A percentile compares a stretch with the other conserved stretches of the same genome.
Evolutionary conservation across 92 coral and sea anemone genomes (phyloP).

Genomic region (Virgularia gustaviana): DNA sequence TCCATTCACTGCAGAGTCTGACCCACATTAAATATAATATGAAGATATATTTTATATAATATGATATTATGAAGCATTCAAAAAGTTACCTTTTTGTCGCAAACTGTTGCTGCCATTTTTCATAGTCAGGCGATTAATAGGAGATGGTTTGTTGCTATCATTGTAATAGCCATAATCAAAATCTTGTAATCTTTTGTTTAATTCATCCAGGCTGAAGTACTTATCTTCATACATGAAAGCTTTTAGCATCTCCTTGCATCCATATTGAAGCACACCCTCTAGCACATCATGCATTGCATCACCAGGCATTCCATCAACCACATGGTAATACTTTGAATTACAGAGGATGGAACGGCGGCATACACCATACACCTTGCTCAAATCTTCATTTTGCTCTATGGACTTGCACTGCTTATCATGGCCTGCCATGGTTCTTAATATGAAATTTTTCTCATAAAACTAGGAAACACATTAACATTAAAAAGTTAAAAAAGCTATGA

Average conservation of each 20-base stretch:
- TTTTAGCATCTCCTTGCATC: constrained; percentile 17
- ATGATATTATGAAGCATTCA: neutral
- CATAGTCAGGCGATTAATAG: neutral
- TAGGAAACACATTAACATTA: neutral
- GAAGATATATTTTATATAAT: too few species aligned
- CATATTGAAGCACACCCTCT: constrained; percentile 11
- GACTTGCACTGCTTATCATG: constrained; percentile 17
- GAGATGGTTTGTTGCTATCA: constrained; percentile 9
- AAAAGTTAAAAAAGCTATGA: neutral
- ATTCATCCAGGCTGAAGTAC: neutral
- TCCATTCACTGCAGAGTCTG: too few species aligned
- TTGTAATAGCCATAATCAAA: neutral
- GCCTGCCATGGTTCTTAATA: too few species aligned
- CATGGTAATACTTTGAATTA: constrained; percentile 5
- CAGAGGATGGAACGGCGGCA: neutral
- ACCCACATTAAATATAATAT: too few species aligned
- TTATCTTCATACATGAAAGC: neutral
- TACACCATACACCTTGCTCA: constrained; percentile 24
- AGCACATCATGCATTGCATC: constrained; percentile 15
- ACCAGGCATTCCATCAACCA: constrained; percentile 9
- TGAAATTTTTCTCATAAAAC: constrained; percentile 23
- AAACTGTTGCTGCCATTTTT: constrained; percentile 19
- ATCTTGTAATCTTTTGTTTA: neutral
- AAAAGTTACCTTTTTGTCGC: constrained; percentile 19
- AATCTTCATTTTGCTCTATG: neutral